phyloP scores from a whole-genome alignment of 2,797 vertebrate genomes.

The Eutrigla gurnardus region DNA sequence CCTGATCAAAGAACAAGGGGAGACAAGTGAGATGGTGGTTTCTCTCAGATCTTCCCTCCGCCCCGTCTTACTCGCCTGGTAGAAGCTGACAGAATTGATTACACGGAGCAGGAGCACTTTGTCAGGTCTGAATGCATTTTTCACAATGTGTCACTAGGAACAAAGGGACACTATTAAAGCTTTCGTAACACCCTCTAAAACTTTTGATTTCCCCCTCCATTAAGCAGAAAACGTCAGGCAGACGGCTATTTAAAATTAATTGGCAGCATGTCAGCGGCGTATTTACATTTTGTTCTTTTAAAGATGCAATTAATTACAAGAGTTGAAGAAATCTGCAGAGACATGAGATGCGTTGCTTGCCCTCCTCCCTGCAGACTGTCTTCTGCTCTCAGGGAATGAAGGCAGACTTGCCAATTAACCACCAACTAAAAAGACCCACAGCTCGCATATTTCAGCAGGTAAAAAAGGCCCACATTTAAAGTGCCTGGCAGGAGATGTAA shows the following conservation, averaged over 20 bases:
- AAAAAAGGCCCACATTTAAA: constrained; percentile 67
- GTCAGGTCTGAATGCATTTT: constrained; percentile 68
- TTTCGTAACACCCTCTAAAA: constrained; percentile 71
- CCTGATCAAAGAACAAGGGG: constrained; percentile 57
- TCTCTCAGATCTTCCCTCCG: constrained; percentile 48
- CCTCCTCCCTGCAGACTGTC: constrained; percentile 68
- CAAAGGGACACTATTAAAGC: constrained; percentile 76
- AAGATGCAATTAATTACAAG: constrained; percentile 80
- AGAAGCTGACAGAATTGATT: constrained; percentile 71
- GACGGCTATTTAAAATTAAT: constrained; percentile 76
- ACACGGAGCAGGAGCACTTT: constrained; percentile 68
- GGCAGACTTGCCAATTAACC: constrained; percentile 77
- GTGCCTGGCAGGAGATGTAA: constrained; percentile 61
- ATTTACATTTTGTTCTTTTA: constrained; percentile 82
- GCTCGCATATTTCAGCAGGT: constrained; percentile 70
- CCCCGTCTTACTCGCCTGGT: constrained; percentile 41
- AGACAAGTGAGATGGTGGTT: constrained; percentile 46
- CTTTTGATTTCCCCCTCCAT: constrained; percentile 75
- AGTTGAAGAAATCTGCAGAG: constrained; percentile 74
- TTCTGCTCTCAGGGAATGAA: constrained; percentile 64
- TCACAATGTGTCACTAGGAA: constrained; percentile 71
- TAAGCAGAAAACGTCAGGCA: constrained; percentile 64
- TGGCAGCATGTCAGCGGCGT: constrained; percentile 73
- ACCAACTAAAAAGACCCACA: constrained; percentile 64
- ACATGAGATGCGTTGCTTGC: constrained; percentile 58